Base-by-base conservation (phyloP, 1,140 invertebrate species). In the Metaphire vulgaris region DNA sequence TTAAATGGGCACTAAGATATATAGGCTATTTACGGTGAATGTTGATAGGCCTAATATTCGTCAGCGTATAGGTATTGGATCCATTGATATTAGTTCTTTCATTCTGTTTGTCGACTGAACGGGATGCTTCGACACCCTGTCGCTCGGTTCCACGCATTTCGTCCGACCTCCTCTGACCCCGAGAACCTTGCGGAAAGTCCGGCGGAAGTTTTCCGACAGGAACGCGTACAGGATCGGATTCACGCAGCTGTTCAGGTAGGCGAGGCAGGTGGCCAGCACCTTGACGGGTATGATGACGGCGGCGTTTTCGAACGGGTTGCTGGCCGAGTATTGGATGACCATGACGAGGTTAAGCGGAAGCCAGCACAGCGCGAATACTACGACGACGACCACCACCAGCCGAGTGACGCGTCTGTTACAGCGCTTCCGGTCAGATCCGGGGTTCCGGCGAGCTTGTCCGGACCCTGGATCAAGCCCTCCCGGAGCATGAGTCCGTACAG, bases 191-290 rank as follows among this genome's bases (percentile, higher is more conserved):
- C n/a, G n/a, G n/a, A n/a, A n/a, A n/a, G n/a, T n/a, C n/a, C n/a
- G n/a, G n/a, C n/a, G n/a, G n/a, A 76, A n/a, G n/a, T n/a, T n/a
- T n/a, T n/a, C n/a, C n/a, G n/a, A n/a, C n/a, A n/a, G n/a, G n/a
- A n/a, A n/a, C 21, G 75, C 75, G 31, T 79, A 79, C 29, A 79
- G 77, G 70, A 79, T 71, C 29, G 78, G 78, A 74, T 79, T 79
- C 16, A 72, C 77, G 56, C 78, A 79, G 16, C 76, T 75, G 69
- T 79, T 79, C 26, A 70, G 65, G 70, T 79, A 79, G 33, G 78
- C 78, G 32, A 79, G 75, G 68, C 78, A 79, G 71, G 77, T 77
- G 26, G 72, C 75, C 21, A 79, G 77, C 16, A 96, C 93, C 86
- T 95, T 92, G 2, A 79, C 68, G 1, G 31, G 32, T 6, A 76